Percentiles rank a stretch among this genome's conserved stretches.
phyloP scores from a whole-genome alignment of 1,140 invertebrate species.

The Caenorhabditis inopinata region DNA sequence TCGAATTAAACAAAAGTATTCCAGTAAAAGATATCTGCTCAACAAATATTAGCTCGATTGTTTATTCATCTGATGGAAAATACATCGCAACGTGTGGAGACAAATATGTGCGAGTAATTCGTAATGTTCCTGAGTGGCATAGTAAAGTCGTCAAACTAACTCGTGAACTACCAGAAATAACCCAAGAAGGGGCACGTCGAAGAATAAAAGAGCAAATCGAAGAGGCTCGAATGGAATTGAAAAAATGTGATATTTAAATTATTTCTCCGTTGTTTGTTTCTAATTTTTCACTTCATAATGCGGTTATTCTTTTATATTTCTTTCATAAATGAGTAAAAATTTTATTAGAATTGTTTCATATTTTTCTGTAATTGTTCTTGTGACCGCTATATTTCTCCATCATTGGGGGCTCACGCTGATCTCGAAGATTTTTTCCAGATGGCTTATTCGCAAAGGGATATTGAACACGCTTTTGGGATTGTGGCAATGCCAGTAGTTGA shows the following conservation, averaged over 20 bases:
- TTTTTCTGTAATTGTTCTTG: background rate
- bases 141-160: conserved; percentile 73
- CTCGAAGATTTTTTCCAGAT: too few species aligned
- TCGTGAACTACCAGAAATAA: background rate
- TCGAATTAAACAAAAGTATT: background rate
- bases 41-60: conserved; percentile 74
- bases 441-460: too few species aligned
- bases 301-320: background rate
- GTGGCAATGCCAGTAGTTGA: too few species aligned
- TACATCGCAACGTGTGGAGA: conserved; percentile 78
- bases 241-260: background rate
- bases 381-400: background rate
- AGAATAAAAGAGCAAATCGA: conserved; percentile 19
- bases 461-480: too few species aligned
- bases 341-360: background rate
- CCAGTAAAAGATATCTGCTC: conserved; percentile 64
- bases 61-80: conserved; percentile 76
- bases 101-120: conserved; percentile 77
- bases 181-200: background rate
- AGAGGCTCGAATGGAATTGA: background rate
- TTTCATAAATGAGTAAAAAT: background rate
- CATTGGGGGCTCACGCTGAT: too few species aligned
- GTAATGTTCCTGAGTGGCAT: conserved; percentile 78
- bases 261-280: background rate
- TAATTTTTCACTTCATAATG: background rate